Conservation (phyloP, 2,888 invertebrate genomes). For the Chymomyza caudatula region DNA sequence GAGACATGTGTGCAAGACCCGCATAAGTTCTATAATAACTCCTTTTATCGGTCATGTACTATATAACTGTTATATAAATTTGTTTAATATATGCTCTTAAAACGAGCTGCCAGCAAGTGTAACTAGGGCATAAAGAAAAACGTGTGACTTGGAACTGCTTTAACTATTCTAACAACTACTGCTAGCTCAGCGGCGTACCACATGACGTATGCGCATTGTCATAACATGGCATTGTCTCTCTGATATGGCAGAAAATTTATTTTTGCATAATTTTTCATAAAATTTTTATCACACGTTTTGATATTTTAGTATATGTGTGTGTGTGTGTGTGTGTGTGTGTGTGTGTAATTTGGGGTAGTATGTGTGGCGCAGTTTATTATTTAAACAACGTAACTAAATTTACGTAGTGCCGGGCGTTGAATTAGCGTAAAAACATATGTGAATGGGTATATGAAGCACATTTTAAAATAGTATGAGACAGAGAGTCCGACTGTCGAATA, state of each 20-base stretch:
- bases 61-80: neutral
- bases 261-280: conserved; percentile 53
- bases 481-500: too few relatives aligned
- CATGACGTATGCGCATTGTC: conserved; percentile 62
- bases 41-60: neutral
- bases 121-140: neutral
- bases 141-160: neutral
- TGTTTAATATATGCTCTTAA: neutral
- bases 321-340: conserved; percentile 10
- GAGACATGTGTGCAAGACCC: too few relatives aligned
- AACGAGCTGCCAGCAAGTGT: neutral
- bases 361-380: conserved; percentile 60
- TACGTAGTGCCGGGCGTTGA: conserved; percentile 43
- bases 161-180: neutral
- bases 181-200: neutral
- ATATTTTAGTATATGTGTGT: conserved; percentile 8
- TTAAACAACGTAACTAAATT: conserved; percentile 72
- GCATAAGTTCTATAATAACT: too few relatives aligned
- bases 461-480: neutral
- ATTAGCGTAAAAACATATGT: conserved; percentile 21
- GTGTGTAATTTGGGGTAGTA: conserved; percentile 12
- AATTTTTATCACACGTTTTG: neutral
- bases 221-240: conserved; percentile 36
- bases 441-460: conserved; percentile 11
- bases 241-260: neutral